These are phyloP conservation scores for Pasiphila rectangulata DNA, from an alignment of 2,888 invertebrate species.

Conservation along the genomic window DNA sequence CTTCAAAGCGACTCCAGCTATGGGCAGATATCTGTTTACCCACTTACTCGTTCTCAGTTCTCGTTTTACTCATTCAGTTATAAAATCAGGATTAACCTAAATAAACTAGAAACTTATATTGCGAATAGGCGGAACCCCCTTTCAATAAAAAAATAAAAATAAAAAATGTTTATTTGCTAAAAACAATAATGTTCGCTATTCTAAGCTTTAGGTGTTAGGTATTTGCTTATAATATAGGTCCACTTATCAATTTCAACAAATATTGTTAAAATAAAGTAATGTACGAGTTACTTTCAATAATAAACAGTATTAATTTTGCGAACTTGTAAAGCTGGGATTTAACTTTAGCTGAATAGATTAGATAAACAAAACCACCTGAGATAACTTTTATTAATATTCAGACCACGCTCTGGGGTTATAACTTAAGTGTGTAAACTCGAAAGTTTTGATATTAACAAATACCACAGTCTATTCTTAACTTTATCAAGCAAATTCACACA, in stretches of 20 bases:
- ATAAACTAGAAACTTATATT: constrained; percentile 38
- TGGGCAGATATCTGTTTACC: constrained; percentile 22
- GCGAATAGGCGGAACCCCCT: constrained; percentile 18
- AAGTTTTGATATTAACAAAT: constrained; percentile 3
- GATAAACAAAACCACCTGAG: constrained; percentile 2
- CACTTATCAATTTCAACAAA: too few relatives aligned
- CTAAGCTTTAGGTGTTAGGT: too few relatives aligned
- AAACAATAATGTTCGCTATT: too few relatives aligned
- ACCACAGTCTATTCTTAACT: not conserved
- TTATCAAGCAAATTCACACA: too few relatives aligned
- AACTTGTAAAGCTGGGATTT: constrained; percentile 16
- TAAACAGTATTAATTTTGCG: constrained; percentile 12
- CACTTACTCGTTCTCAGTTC: constrained; percentile 16
- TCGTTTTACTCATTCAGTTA: constrained; percentile 27
- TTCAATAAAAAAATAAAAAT: constrained; percentile 24
- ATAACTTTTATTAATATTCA: constrained; percentile 4
- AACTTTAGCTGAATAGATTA: constrained; percentile 7
- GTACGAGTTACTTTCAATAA: too few relatives aligned
- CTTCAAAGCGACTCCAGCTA: constrained; percentile 24
- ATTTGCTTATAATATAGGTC: too few relatives aligned
- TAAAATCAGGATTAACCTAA: constrained; percentile 34
- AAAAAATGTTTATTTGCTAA: too few relatives aligned
- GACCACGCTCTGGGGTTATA: constrained; percentile 1
- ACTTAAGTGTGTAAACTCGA: not conserved
- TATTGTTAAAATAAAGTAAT: too few relatives aligned